Percentiles rank a stretch among this genome's conserved stretches.
Evolutionary conservation across 2,888 invertebrate species (phyloP).

Genomic region (Noctuana brunneofusca): DNA sequence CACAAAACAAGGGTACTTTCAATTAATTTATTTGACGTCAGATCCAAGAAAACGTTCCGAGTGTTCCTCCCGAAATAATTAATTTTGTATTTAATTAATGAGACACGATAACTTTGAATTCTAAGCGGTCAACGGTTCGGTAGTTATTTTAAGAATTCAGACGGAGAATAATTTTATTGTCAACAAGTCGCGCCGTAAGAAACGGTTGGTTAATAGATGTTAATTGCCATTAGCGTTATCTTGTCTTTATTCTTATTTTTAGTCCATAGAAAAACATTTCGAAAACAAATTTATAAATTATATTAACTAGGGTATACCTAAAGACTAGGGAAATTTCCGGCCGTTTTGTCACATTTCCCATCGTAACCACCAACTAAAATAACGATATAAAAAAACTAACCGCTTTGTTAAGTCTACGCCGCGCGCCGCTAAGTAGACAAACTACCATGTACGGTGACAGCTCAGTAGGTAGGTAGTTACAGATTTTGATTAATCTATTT

Average conservation of each 20-base stretch:
- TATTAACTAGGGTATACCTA: too few relatives aligned
- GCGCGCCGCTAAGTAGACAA: too few relatives aligned
- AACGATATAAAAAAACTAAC: not conserved
- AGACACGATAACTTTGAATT: conserved; percentile 20
- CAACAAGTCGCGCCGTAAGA: not conserved
- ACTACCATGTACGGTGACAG: not conserved
- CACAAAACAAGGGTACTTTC: conserved; percentile 12
- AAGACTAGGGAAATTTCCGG: too few relatives aligned
- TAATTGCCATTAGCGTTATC: too few relatives aligned
- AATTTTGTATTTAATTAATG: conserved; percentile 30
- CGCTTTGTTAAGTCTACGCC: too few relatives aligned
- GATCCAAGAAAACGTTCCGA: conserved; percentile 17
- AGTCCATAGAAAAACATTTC: too few relatives aligned
- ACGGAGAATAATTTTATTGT: not conserved
- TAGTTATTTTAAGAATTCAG: conserved; percentile 1
- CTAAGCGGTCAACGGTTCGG: conserved; percentile 2
- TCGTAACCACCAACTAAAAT: not conserved
- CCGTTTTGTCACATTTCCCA: not conserved
- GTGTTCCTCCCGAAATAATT: conserved; percentile 15
- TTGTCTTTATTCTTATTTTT: too few relatives aligned
- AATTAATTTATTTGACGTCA: conserved; percentile 21
- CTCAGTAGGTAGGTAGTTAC: conserved; percentile 25
- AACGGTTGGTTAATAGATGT: too few relatives aligned
- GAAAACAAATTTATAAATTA: too few relatives aligned
- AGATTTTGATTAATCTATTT: conserved; percentile 47